Percentiles rank a stretch among this genome's conserved stretches.
These are phyloP conservation scores for Corythornis madagascariensis DNA, from an alignment of 2,113 vertebrate species.

Conservation along the genomic window DNA sequence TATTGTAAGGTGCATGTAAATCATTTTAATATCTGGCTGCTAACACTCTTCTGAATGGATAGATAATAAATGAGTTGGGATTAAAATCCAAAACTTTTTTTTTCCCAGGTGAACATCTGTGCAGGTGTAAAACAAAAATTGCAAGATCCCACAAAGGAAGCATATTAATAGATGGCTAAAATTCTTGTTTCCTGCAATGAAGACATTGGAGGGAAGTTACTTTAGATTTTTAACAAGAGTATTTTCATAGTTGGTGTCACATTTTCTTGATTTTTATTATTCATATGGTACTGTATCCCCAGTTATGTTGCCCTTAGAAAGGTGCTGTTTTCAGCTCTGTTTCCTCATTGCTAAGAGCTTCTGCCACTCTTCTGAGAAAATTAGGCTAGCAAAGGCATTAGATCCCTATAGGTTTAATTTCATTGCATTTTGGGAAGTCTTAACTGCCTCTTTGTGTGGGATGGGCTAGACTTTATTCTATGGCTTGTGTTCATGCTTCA, in stretches of 20 bases:
- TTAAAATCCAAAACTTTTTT: neutral
- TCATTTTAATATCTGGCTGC: neutral
- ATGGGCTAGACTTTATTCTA: conserved; percentile 68
- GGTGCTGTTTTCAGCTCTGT: neutral
- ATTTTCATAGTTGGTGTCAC: neutral
- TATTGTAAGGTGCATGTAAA: neutral
- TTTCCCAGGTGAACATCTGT: neutral
- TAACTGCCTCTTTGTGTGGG: neutral
- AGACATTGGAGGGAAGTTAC: neutral
- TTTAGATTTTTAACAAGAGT: neutral
- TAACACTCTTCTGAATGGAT: neutral
- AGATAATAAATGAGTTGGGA: neutral
- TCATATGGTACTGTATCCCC: neutral
- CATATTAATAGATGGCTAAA: neutral
- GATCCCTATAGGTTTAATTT: neutral
- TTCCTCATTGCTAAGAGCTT: neutral
- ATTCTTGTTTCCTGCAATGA: neutral
- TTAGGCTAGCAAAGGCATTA: neutral
- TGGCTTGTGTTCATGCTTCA: conserved; percentile 35
- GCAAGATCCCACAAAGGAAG: neutral
- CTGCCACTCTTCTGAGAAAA: neutral
- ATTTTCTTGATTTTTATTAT: neutral
- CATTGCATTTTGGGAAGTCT: neutral
- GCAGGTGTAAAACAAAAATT: neutral
- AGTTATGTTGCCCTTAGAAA: neutral